Evolutionary conservation across 1,140 invertebrate genomes (phyloP), one percentile per base, ranked within the genome.

Genomic region (Caenorhabditis brenneri): DNA sequence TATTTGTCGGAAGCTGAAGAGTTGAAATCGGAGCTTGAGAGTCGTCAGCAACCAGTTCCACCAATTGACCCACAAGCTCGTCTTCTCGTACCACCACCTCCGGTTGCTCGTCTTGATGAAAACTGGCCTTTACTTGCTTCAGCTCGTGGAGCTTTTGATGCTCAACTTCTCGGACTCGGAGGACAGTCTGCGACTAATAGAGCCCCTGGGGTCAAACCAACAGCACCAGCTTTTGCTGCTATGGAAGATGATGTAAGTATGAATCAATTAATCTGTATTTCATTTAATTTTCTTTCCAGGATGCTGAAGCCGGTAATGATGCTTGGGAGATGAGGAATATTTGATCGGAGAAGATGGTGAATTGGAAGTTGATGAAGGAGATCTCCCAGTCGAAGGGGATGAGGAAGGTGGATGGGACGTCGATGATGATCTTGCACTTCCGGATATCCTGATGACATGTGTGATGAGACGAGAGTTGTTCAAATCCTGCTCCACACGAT

Each of bases 121-220:
- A 99, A 99, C 91, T 99, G 98, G 98, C 97, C 98, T 0, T 91
- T 98, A 15, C 91, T 99, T 1, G 97, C 96, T 2, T 82, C 89
- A 9, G 86, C 89, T 78, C 86, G 88, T 86, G 87, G 86, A n/a
- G 60, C 88, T 42, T 89, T 91, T 65, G 88, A 91, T 69, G 55
- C 83, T 10, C 84, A 89, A 46, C 49, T 90, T 15, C 58, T 90
- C 10, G 88, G 87, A n/a, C 39, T 83, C 29, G 53, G 86, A 31
- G 46, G 33, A 24, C 65, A 74, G 24, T 9, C 36, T 2, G 39
- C 69, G 10, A 22, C 82, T 12, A 79, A 33, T 9, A 83, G 27
- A 48, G n/a, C 49, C 9, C 4, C 27, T 36, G 82, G 82, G 7
- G 33, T 84, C 27, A 86, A 89, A 85, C 89, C 89, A 39, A 88